Base-by-base conservation (phyloP, 2,888 invertebrate species). In the Corbicula japonica region DNA sequence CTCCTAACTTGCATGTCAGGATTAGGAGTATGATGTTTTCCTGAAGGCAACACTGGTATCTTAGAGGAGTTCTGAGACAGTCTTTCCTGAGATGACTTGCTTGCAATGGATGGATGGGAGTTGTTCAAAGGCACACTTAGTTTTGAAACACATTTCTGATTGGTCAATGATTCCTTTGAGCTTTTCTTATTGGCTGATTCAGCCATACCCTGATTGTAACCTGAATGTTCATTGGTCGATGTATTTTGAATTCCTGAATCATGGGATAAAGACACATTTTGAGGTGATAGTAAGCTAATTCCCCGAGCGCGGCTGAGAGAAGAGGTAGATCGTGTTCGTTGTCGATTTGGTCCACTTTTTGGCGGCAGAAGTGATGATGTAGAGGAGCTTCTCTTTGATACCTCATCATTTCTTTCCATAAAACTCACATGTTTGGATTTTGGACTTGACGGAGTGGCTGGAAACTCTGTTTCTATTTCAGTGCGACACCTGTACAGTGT, bases 381-480 rank as follows among this genome's bases (percentile, higher is more conserved):
- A 12, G 81, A 79, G 15, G 87, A 83, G 18, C 77, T 80, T 44
- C 85, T 80, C 34, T 84, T 73, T 44, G 83, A 81, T 12, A 70
- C 66, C 18, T 86, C 77, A 44, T 35, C 69, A 21, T 75, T 84
- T 50, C 86, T 65, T 48, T 89, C 87, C 28, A 76, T 50, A 26
- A 89, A 80, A 56, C 74, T 85, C 21, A 91, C 82, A 76, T 87
- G 90, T 68, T 89, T 91, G 48, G 90, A 82, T 75, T 89, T 91
- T 0, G 92, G 92, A 85, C 91, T 92, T 32, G 90, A 86, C 69
- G 90, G 91, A 5, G 88, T 89, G 6, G 90, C 91, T 1, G 92
- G 91, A 76, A 92, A 92, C 68, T 92, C 92, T 28, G 92, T 91
- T 72, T 91, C 90, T 60, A 91, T 89, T 76, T 88, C 86, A 23